Evolutionary conservation across 2,888 invertebrate species (phyloP), one percentile per base, ranked within the genome.

Genomic region (Archips xylosteana): DNA sequence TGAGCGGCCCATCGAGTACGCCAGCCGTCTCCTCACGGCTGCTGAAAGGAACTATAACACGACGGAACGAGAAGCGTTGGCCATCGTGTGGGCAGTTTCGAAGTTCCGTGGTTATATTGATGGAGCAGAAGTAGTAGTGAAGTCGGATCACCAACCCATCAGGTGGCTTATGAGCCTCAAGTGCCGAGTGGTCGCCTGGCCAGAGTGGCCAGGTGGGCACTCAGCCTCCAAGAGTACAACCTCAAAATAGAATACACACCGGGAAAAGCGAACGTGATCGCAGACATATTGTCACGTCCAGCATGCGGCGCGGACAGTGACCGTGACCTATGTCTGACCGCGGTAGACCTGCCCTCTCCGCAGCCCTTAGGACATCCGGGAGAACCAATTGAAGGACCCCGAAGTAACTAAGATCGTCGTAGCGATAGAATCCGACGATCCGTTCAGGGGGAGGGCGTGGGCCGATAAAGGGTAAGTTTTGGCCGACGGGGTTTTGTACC

Each of bases 381-480:
- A 47, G 3, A 47, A 13, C 47, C 47, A 47, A 13, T 2, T 47
- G 0, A 47, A 47, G 13, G 47, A 47, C 47, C 47, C 15, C 32
- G 74, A 45, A 45, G 15, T 42, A 39, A 15, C 39, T 13, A 45
- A 51, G 23, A 78, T 79, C 5, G 45, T 77, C 23, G 75, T 76
- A 0, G 78, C 13, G 0, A 10, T 78, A 32, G 76, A 78, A 63
- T 68, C 73, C 47, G 73, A 77, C 63, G 76, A 76, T 62, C 70
- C 61, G 13, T 75, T 76, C 59, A 71, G 65, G 64, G 77, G 70
- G 70, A 69, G 75, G 57, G 1, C 62, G 6, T 78, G 77, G 77
- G 15, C 76, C 0, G 74, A 75, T 32, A 47, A 15, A 2, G 76
- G 77, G 0, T 77, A 75, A 32, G n/a, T 75, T 0, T 10, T 75